These are phyloP conservation scores for Papilio protenor DNA, from an alignment of 2,888 invertebrate species.

Conservation along the genomic window DNA sequence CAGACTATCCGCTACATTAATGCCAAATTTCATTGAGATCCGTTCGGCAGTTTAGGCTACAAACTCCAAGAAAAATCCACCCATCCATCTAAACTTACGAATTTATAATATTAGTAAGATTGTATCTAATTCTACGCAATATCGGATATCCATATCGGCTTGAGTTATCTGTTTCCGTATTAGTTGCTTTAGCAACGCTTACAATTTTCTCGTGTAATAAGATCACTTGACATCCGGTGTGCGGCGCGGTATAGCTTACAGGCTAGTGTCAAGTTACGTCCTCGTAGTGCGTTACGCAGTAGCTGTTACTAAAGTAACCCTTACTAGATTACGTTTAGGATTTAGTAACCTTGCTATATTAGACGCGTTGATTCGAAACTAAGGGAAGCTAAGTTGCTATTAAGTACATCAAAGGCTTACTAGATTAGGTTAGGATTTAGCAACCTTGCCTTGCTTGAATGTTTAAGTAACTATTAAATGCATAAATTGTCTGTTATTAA, in stretches of 20 bases:
- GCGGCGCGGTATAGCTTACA: constrained; percentile 17
- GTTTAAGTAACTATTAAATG: no score
- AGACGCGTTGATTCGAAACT: background rate
- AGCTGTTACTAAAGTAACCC: constrained; percentile 3
- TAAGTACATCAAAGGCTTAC: no score
- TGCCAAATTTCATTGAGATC: no score
- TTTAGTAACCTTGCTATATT: background rate
- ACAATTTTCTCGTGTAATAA: constrained; percentile 13
- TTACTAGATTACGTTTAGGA: background rate
- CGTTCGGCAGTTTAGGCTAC: no score
- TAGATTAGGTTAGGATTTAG: no score
- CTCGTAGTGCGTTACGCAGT: constrained; percentile 28
- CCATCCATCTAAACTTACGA: no score
- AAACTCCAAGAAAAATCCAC: no score
- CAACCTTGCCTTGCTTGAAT: no score
- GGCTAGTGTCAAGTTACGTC: constrained; percentile 24
- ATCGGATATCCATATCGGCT: background rate
- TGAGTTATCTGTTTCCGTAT: background rate
- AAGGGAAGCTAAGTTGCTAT: no score
- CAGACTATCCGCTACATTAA: background rate
- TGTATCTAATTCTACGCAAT: background rate
- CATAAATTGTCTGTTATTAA: no score
- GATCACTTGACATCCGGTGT: constrained; percentile 24
- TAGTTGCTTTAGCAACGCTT: constrained; percentile 5
- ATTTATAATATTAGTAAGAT: no score